Conservation (phyloP, 2,797 vertebrate genomes). For the Trachurus trachurus region DNA sequence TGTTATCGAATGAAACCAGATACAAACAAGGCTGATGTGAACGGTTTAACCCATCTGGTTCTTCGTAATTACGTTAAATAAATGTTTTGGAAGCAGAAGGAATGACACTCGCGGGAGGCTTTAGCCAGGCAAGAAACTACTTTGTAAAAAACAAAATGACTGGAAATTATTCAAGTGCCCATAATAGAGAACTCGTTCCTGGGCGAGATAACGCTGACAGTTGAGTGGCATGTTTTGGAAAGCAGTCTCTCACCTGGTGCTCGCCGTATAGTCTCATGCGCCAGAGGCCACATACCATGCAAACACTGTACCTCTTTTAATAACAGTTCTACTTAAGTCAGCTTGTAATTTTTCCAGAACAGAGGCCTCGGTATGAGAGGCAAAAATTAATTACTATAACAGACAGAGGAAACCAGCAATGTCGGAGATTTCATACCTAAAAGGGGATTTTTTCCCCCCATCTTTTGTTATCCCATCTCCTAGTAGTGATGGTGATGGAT, state of each 20-base stretch:
- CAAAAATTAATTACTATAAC: slow-evolving; percentile 35
- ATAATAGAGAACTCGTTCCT: not conserved
- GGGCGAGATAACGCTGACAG: slow-evolving; percentile 6
- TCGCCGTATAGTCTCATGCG: not conserved
- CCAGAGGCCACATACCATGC: slow-evolving; percentile 18
- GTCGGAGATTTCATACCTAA: slow-evolving; percentile 21
- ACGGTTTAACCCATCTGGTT: not conserved
- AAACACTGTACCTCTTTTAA: slow-evolving; percentile 20
- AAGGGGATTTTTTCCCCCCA: not conserved
- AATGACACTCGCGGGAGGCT: not conserved
- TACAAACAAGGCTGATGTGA: not conserved
- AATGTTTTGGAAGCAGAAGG: not conserved
- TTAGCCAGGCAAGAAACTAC: not conserved
- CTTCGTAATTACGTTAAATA: not conserved
- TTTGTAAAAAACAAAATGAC: not conserved
- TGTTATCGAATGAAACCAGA: not conserved
- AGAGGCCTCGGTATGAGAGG: slow-evolving; percentile 1
- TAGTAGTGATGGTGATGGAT: slow-evolving; percentile 38
- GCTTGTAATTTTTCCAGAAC: slow-evolving; percentile 33
- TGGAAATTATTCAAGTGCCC: not conserved
- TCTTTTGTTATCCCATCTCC: slow-evolving; percentile 12
- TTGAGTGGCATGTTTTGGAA: slow-evolving; percentile 31
- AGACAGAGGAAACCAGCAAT: slow-evolving; percentile 18
- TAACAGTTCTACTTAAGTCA: slow-evolving; percentile 9
- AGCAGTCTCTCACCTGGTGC: not conserved